Conservation (phyloP, 2,888 invertebrate species). For the Nipponacmea schrenckii region DNA sequence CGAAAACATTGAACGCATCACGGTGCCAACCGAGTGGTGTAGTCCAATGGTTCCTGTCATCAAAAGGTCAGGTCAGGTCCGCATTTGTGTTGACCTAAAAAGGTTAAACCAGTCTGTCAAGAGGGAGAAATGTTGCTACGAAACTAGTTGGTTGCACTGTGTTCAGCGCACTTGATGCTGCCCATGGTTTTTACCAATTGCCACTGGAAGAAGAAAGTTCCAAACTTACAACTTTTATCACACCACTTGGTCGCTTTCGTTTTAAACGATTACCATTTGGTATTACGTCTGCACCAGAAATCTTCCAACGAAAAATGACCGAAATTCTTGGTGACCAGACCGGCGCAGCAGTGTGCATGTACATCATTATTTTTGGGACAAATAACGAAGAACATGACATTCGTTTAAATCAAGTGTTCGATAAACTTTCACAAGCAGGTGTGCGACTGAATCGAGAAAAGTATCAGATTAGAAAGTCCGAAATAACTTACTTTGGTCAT, state of each 20-base stretch:
- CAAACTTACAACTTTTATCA: slow-evolving; percentile 28
- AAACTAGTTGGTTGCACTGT: slow-evolving; percentile 24
- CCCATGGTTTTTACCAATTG: slow-evolving; percentile 37
- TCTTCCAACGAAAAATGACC: slow-evolving; percentile 28
- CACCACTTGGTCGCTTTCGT: slow-evolving; percentile 20
- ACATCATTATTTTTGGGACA: slow-evolving; percentile 26
- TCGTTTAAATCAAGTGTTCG: slow-evolving; percentile 18
- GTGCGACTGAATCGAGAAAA: slow-evolving; percentile 21
- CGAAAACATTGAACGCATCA: slow-evolving; percentile 26
- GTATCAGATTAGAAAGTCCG: slow-evolving; percentile 16
- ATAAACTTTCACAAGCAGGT: slow-evolving; percentile 18
- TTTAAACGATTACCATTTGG: slow-evolving; percentile 26
- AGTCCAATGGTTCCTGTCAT: slow-evolving; percentile 31
- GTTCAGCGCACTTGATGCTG: slow-evolving; percentile 35
- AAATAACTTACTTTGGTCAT: slow-evolving; percentile 12
- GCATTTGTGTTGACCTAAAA: slow-evolving; percentile 30
- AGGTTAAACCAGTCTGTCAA: slow-evolving; percentile 25
- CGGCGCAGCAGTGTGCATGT: slow-evolving; percentile 23
- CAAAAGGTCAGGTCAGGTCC: slow-evolving; percentile 25
- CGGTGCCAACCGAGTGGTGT: slow-evolving; percentile 32
- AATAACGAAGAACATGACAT: slow-evolving; percentile 23
- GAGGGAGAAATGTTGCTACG: slow-evolving; percentile 25
- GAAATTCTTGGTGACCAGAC: slow-evolving; percentile 21
- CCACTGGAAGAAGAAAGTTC: slow-evolving; percentile 25
- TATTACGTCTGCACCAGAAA: slow-evolving; percentile 25